Percentiles rank a stretch among this genome's conserved stretches.
phyloP scores from a whole-genome alignment of 2,797 vertebrate species.

The Ciconia nigra region DNA sequence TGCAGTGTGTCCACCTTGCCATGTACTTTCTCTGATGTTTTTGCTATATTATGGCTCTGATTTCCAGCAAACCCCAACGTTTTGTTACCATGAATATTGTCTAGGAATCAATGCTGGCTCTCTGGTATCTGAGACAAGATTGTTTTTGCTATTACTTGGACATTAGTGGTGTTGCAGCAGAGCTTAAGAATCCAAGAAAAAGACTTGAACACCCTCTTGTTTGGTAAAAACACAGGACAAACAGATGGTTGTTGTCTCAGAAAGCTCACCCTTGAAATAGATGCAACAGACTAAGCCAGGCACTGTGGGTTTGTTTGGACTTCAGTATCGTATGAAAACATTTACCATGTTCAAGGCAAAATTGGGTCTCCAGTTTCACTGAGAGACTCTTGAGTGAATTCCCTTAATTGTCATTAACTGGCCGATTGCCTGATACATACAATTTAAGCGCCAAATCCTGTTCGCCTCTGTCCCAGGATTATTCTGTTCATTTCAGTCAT shows the following conservation, averaged over 20 bases:
- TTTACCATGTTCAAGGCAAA: not conserved
- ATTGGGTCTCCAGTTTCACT: not conserved
- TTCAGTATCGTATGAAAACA: not conserved
- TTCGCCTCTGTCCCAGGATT: not conserved
- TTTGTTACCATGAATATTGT: not conserved
- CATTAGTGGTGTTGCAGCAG: not conserved
- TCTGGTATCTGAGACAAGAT: not conserved
- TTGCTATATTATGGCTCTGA: not conserved
- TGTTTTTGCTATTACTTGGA: not conserved
- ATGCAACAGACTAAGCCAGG: not conserved
- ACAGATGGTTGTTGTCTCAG: not conserved
- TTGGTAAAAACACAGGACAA: not conserved
- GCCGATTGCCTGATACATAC: rapidly evolving
- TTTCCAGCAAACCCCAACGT: not conserved
- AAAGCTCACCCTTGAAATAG: not conserved
- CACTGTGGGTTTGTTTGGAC: not conserved
- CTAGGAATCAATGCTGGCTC: not conserved
- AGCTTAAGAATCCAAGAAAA: not conserved
- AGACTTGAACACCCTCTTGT: not conserved
- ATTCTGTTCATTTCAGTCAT: not conserved
- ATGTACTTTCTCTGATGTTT: not conserved
- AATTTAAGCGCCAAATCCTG: not conserved
- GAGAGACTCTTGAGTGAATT: not conserved
- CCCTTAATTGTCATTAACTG: not conserved
- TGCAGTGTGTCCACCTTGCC: not conserved